Evolutionary conservation across 2,113 vertebrate species (phyloP).

Genomic region (Xiphophorus hellerii): DNA sequence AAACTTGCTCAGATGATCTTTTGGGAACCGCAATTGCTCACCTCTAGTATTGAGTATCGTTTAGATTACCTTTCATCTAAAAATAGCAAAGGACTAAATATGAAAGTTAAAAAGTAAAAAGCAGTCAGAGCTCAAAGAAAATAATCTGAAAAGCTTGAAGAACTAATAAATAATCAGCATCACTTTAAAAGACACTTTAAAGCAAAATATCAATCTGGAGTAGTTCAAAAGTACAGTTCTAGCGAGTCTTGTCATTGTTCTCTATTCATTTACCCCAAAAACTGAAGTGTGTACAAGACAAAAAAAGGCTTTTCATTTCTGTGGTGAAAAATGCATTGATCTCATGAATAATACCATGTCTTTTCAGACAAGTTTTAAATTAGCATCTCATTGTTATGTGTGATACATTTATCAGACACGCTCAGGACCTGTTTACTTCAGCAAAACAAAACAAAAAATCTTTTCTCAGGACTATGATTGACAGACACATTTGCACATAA

Average conservation of each 20-base stretch:
- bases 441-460: background rate
- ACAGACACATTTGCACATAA: slow-evolving; percentile 26
- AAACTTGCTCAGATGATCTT: background rate
- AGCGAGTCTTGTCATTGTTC: background rate
- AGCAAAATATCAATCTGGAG: background rate
- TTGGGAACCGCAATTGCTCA: background rate
- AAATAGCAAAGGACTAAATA: background rate
- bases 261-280: background rate
- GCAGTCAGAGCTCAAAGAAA: background rate
- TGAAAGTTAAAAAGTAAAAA: background rate
- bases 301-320: background rate
- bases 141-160: background rate
- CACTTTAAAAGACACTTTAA: background rate
- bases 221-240: background rate
- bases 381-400: slow-evolving; percentile 1
- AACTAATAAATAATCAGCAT: background rate
- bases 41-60: background rate
- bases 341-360: slow-evolving; percentile 15
- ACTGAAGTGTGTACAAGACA: background rate
- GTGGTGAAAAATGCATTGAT: slow-evolving; percentile 8
- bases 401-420: slow-evolving; percentile 14
- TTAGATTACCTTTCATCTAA: background rate
- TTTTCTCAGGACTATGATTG: slow-evolving; percentile 13
- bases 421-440: slow-evolving; percentile 22
- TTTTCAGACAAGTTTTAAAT: slow-evolving; percentile 19